Conservation (phyloP, 2,888 invertebrate species). For the Schizotus pectinicornis region DNA sequence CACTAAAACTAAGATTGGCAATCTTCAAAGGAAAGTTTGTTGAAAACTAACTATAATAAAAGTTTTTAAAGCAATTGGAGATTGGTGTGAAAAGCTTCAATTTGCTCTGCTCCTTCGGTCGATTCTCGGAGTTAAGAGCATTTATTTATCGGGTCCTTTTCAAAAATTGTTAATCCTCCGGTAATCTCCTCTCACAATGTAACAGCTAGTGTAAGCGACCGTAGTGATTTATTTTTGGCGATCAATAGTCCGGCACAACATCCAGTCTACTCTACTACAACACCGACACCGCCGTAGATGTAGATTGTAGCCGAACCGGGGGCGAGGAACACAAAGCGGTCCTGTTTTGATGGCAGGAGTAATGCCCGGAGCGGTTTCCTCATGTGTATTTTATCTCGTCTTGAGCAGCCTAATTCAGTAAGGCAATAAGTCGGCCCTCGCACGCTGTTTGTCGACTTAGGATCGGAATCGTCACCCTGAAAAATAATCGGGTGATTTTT, state of each 20-base stretch:
- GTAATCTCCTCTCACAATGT: conserved; percentile 17
- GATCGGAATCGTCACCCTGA: too few relatives aligned
- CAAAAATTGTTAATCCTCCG: conserved; percentile 18
- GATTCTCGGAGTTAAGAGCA: not conserved
- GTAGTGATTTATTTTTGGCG: conserved; percentile 21
- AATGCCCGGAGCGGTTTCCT: conserved; percentile 13
- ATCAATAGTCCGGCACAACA: conserved; percentile 21
- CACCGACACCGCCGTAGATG: conserved; percentile 13
- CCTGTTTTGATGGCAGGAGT: conserved; percentile 13
- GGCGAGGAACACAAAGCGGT: conserved; percentile 16
- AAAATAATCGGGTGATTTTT: too few relatives aligned
- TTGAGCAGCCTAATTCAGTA: conserved; percentile 13
- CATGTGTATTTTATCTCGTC: conserved; percentile 18
- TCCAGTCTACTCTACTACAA: conserved; percentile 12
- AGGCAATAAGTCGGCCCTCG: conserved; percentile 16
- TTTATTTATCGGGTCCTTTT: conserved; percentile 16
- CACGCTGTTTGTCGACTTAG: not conserved
- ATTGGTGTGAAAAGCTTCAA: too few relatives aligned
- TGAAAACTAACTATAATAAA: too few relatives aligned
- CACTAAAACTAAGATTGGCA: too few relatives aligned
- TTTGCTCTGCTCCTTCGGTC: not conserved
- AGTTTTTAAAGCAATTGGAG: too few relatives aligned
- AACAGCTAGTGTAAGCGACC: conserved; percentile 6
- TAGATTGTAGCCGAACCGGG: conserved; percentile 18
- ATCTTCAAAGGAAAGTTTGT: too few relatives aligned